phyloP scores from a whole-genome alignment of 1,140 invertebrate species.

The Campoletis sonorensis region DNA sequence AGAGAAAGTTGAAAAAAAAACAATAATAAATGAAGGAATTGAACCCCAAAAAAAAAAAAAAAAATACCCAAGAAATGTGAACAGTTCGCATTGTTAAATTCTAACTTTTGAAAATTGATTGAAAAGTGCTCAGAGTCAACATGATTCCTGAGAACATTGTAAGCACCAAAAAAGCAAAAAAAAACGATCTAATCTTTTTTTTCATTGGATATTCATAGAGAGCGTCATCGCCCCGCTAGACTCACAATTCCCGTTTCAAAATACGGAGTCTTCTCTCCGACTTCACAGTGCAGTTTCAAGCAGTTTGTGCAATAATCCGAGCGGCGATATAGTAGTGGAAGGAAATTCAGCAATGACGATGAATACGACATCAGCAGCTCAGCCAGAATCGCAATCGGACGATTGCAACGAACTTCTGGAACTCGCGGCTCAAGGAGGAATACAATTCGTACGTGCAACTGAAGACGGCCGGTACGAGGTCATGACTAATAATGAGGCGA shows the following conservation, averaged over 20 bases:
- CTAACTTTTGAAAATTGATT: too few species aligned
- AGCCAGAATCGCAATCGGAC: conserved; percentile 50
- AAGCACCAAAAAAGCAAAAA: too few species aligned
- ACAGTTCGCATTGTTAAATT: too few species aligned
- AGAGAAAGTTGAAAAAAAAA: too few species aligned
- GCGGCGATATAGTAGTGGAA: background rate
- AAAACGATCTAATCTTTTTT: background rate
- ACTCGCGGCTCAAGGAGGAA: conserved; percentile 73
- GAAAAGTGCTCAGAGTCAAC: too few species aligned
- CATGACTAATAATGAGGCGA: conserved; percentile 73
- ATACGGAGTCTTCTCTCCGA: conserved; percentile 21
- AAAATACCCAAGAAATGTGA: too few species aligned
- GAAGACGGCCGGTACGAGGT: conserved; percentile 76
- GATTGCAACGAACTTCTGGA: conserved; percentile 73
- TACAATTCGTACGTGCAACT: conserved; percentile 75
- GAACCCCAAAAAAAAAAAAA: background rate
- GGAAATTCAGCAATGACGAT: background rate
- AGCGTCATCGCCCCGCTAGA: conserved; percentile 57
- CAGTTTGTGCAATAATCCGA: background rate
- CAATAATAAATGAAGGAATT: too few species aligned
- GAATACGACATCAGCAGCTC: background rate
- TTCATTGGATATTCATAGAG: conserved; percentile 46
- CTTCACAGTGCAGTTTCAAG: background rate
- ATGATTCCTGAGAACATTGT: background rate
- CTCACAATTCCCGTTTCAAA: conserved; percentile 43